These are phyloP conservation scores for Troides helena DNA, from an alignment of 2,888 invertebrate genomes.

Conservation along the genomic window DNA sequence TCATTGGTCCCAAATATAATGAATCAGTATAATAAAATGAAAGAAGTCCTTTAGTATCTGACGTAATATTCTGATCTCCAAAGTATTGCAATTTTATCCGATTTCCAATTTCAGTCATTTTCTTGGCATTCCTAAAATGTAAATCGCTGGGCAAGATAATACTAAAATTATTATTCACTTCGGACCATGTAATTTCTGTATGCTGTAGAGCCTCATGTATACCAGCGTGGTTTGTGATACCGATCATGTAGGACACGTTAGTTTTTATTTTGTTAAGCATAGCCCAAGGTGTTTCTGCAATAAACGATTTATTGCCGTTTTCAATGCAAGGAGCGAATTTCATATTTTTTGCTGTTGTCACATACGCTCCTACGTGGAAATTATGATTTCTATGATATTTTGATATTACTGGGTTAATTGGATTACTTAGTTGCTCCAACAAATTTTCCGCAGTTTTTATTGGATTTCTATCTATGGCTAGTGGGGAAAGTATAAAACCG, in stretches of 20 bases:
- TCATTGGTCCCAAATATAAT: slow-evolving; percentile 53
- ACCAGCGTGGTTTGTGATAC: slow-evolving; percentile 58
- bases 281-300: slow-evolving; percentile 52
- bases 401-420: slow-evolving; percentile 26
- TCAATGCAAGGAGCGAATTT: slow-evolving; percentile 57
- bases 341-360: slow-evolving; percentile 42
- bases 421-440: slow-evolving; percentile 48
- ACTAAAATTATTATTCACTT: slow-evolving; percentile 46
- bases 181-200: slow-evolving; percentile 40
- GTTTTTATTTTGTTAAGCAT: slow-evolving; percentile 43
- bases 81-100: slow-evolving; percentile 55
- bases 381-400: slow-evolving; percentile 36
- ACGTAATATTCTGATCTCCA: slow-evolving; percentile 42
- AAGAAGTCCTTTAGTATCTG: slow-evolving; percentile 39
- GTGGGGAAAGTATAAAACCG: slow-evolving; percentile 58
- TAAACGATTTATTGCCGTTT: slow-evolving; percentile 42
- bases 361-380: slow-evolving; percentile 38
- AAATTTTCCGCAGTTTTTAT: slow-evolving; percentile 47
- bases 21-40: slow-evolving; percentile 57
- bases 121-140: slow-evolving; percentile 40
- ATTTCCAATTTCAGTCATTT: slow-evolving; percentile 37
- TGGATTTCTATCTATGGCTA: slow-evolving; percentile 62
- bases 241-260: slow-evolving; percentile 53
- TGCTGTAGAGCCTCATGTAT: slow-evolving; percentile 48
- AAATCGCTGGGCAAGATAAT: slow-evolving; percentile 57